Evolutionary conservation across 2,888 invertebrate genomes (phyloP).

Genomic region (Litoditis marina): DNA sequence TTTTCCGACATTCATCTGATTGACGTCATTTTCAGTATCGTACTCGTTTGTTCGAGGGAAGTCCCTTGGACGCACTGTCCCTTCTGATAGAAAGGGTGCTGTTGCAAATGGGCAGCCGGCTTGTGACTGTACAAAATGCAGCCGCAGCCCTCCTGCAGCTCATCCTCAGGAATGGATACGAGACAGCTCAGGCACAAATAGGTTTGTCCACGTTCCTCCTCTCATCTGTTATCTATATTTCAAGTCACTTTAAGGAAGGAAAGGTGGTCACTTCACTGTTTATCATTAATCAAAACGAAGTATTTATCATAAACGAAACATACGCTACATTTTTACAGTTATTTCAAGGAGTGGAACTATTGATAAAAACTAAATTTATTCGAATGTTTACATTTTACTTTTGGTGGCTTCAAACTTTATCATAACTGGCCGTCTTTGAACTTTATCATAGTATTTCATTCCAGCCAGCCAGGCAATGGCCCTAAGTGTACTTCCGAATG

Average conservation of each 20-base stretch:
- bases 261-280: too few species aligned
- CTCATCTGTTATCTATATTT: background rate
- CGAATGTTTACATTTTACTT: too few species aligned
- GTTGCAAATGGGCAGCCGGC: slow-evolving; percentile 50
- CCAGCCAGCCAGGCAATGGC: slow-evolving; percentile 30
- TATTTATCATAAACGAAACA: too few species aligned
- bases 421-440: too few species aligned
- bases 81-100: slow-evolving; percentile 52
- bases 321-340: too few species aligned
- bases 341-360: too few species aligned
- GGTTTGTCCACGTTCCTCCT: slow-evolving; percentile 16
- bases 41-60: slow-evolving; percentile 48
- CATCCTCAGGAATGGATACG: slow-evolving; percentile 54
- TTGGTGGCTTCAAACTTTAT: too few species aligned
- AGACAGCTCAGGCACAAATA: slow-evolving; percentile 38
- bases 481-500: slow-evolving; percentile 26
- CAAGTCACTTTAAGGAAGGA: background rate
- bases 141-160: slow-evolving; percentile 59
- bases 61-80: slow-evolving; percentile 54
- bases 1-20: too few species aligned
- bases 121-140: slow-evolving; percentile 55
- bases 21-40: too few species aligned
- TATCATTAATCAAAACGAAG: too few species aligned
- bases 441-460: too few species aligned
- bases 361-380: too few species aligned